Evolutionary conservation across 2,113 vertebrate genomes (phyloP).

Genomic region (Seriola dumerili): DNA sequence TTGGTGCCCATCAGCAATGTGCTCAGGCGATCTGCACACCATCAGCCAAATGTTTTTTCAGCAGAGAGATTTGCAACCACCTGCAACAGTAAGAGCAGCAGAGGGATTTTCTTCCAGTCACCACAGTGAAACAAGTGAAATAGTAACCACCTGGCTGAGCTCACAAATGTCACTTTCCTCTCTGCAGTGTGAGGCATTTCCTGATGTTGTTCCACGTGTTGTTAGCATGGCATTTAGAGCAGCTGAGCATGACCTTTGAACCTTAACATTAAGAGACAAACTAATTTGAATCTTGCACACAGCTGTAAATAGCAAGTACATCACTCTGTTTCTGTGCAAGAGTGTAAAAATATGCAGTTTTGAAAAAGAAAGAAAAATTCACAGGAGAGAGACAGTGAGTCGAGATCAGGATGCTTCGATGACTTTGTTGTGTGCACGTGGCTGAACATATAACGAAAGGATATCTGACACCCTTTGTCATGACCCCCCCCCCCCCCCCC

Average conservation of each 20-base stretch:
- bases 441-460: not conserved
- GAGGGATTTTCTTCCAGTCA: not conserved
- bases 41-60: not conserved
- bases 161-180: conserved; percentile 69
- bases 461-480: not conserved
- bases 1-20: conserved; percentile 1
- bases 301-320: conserved; percentile 51
- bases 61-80: not conserved
- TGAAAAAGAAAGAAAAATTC: not conserved
- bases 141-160: conserved; percentile 31
- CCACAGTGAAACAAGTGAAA: conserved; percentile 23
- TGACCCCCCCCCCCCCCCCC: too few relatives aligned
- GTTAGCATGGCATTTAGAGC: conserved; percentile 68
- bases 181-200: conserved; percentile 61
- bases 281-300: conserved; percentile 70
- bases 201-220: conserved; percentile 55
- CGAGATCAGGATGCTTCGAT: conserved; percentile 13
- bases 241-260: conserved; percentile 67
- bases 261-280: conserved; percentile 39
- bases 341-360: conserved; percentile 49
- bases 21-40: not conserved
- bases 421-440: not conserved
- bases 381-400: not conserved
- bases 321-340: not conserved
- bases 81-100: not conserved